These are phyloP conservation scores for Bombus picipes DNA, from an alignment of 1,140 invertebrate genomes.

Conservation along the genomic window DNA sequence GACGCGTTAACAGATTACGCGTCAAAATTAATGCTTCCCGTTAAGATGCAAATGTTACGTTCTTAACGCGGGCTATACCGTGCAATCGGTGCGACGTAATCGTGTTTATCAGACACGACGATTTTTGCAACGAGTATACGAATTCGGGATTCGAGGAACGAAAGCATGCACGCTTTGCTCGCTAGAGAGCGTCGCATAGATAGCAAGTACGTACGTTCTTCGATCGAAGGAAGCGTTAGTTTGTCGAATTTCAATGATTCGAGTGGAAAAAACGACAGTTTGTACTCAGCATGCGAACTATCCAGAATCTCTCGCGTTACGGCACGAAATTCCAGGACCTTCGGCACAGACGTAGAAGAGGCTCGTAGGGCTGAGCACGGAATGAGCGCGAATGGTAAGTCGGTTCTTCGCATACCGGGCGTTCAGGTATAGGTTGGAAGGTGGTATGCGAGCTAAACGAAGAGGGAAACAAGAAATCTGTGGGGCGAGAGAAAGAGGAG, in stretches of 20 bases:
- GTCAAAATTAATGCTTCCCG: slow-evolving; percentile 42
- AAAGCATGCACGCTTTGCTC: background rate
- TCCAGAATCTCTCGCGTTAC: slow-evolving; percentile 45
- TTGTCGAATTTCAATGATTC: background rate
- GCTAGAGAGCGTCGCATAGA: background rate
- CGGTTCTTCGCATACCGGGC: slow-evolving; percentile 72
- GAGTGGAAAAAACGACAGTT: background rate
- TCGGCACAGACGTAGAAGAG: slow-evolving; percentile 59
- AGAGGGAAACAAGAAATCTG: slow-evolving; percentile 21
- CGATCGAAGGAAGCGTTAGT: background rate
- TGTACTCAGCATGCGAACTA: background rate
- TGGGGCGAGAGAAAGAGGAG: background rate
- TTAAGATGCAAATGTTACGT: slow-evolving; percentile 41
- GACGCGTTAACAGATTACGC: slow-evolving; percentile 41
- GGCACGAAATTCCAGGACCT: slow-evolving; percentile 65
- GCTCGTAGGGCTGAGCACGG: slow-evolving; percentile 57
- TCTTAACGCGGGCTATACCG: background rate
- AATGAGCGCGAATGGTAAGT: slow-evolving; percentile 73
- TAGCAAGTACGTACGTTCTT: background rate
- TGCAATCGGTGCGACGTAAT: background rate
- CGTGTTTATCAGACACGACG: background rate
- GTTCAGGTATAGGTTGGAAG: slow-evolving; percentile 67
- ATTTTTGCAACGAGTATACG: background rate
- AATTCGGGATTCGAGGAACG: background rate
- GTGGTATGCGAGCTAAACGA: slow-evolving; percentile 18